Conservation (phyloP, 2,888 invertebrate genomes). For the Rhopalosiphum nymphaeae region DNA sequence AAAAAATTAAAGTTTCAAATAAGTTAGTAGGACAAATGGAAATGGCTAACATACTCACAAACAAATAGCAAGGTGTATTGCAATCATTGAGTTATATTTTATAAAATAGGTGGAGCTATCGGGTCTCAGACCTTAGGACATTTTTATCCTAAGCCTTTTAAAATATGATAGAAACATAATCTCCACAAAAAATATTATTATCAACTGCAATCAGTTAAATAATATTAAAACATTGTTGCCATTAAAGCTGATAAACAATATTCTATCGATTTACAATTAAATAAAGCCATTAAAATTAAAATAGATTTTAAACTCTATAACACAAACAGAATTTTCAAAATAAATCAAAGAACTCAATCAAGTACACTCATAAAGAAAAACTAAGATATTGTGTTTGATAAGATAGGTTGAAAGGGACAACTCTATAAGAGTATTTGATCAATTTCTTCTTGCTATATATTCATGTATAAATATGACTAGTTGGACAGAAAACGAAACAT, state of each 20-base stretch:
- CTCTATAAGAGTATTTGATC: no score
- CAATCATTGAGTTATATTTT: background rate
- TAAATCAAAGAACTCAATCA: no score
- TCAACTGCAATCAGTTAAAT: background rate
- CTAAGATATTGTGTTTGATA: no score
- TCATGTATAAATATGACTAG: no score
- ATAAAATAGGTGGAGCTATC: background rate
- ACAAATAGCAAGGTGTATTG: background rate
- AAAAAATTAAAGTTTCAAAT: conserved; percentile 20
- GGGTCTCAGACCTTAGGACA: background rate
- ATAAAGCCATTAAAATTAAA: background rate
- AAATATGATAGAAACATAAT: background rate
- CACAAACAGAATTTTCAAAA: no score
- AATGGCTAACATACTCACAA: background rate
- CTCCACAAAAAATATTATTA: background rate
- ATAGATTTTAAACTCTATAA: background rate
- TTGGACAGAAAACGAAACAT: no score
- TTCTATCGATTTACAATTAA: background rate
- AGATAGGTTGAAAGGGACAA: no score
- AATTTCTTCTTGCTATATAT: no score
- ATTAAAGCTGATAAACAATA: background rate
- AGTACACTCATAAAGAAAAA: no score
- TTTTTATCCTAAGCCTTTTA: background rate
- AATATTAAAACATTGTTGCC: background rate
- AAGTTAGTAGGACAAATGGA: background rate